These are phyloP conservation scores for Brachionus manjavacas DNA, from an alignment of 1,140 invertebrate genomes.

Conservation along the genomic window DNA sequence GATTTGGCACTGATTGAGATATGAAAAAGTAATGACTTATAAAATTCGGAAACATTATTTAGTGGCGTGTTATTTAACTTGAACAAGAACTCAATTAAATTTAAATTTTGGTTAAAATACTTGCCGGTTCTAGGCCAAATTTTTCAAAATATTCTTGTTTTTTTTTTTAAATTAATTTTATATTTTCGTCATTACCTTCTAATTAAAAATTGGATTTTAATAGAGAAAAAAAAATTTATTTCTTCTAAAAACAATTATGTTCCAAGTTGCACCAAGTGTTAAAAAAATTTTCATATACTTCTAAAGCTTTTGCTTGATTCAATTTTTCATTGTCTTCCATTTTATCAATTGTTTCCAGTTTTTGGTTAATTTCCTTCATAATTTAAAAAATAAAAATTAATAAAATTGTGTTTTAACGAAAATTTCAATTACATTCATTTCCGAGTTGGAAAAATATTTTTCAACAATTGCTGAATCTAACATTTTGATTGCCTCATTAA, in stretches of 20 bases:
- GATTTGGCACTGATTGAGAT: neutral
- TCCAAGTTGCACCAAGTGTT: constrained; percentile 23
- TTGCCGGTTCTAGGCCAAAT: neutral
- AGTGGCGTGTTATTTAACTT: neutral
- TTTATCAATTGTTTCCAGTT: constrained; percentile 28
- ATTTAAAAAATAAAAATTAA: neutral
- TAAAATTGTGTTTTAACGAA: neutral
- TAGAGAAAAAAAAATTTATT: neutral
- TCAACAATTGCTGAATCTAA: neutral
- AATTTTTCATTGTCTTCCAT: constrained; percentile 38
- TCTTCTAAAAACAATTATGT: neutral
- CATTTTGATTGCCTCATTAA: neutral
- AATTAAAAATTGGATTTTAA: constrained; percentile 16
- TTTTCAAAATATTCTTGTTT: neutral
- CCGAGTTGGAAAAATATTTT: constrained; percentile 15
- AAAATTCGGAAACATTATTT: neutral
- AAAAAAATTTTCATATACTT: constrained; percentile 8
- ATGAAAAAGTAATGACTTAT: neutral
- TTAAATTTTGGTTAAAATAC: neutral
- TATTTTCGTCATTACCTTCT: neutral
- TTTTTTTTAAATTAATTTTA: neutral
- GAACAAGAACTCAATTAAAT: neutral
- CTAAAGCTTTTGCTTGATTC: constrained; percentile 17
- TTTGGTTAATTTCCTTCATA: constrained; percentile 28
- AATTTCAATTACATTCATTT: neutral